phyloP scores from a whole-genome alignment of 30 jellyfish, hydroid and myxozoan genomes.

The Catostylus mosaicus region DNA sequence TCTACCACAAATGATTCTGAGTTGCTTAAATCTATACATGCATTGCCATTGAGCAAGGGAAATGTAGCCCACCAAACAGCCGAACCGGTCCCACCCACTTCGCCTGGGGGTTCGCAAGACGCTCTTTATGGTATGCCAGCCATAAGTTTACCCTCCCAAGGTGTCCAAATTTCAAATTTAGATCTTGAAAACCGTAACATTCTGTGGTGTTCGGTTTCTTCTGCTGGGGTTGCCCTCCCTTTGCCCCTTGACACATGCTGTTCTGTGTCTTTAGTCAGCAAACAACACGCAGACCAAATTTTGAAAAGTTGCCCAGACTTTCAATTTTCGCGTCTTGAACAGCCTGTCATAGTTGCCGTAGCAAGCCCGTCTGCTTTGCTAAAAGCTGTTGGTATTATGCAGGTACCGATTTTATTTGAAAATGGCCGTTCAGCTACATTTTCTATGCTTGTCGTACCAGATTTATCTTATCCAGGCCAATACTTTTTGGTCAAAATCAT shows the following conservation, averaged over 20 bases:
- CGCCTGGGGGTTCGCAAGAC: conserved; percentile 18
- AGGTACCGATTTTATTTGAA: conserved; percentile 32
- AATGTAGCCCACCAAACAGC: background rate
- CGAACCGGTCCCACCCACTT: background rate
- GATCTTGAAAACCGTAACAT: conserved; percentile 37
- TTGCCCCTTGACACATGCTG: conserved; percentile 46
- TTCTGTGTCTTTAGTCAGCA: background rate
- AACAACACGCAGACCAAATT: conserved; percentile 3
- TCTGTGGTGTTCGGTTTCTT: conserved; percentile 46
- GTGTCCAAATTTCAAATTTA: background rate
- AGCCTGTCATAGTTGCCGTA: conserved; percentile 32
- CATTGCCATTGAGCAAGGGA: background rate
- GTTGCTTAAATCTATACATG: background rate
- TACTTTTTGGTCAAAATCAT: conserved; percentile 36
- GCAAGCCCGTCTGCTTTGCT: conserved; percentile 18
- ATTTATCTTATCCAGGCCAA: conserved; percentile 34
- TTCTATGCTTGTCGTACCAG: conserved; percentile 52
- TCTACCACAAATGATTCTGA: background rate
- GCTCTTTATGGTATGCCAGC: conserved; percentile 27
- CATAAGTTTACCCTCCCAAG: conserved; percentile 2
- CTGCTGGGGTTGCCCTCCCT: conserved; percentile 59
- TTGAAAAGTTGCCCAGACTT: background rate
- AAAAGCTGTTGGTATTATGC: conserved; percentile 43
- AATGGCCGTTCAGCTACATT: conserved; percentile 40
- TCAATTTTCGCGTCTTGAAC: conserved; percentile 11